Evolutionary conservation across 2,888 invertebrate genomes (phyloP).

Genomic region (Mythimna lalbum): DNA sequence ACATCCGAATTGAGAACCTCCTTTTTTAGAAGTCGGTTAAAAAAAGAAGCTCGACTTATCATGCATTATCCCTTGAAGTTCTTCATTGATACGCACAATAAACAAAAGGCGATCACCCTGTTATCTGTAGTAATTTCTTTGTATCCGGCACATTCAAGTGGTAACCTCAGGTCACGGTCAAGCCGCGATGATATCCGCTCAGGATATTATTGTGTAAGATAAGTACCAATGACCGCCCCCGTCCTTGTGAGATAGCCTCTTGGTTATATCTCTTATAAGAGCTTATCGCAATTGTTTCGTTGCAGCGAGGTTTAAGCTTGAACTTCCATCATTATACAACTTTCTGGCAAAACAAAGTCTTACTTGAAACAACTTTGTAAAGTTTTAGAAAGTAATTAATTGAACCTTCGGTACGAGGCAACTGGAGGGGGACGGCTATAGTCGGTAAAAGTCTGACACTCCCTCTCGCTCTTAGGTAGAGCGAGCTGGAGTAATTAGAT

Average conservation of each 20-base stretch:
- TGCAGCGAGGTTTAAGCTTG: no score
- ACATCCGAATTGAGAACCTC: no score
- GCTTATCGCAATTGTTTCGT: not conserved
- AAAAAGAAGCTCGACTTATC: slow-evolving; percentile 1
- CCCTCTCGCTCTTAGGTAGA: no score
- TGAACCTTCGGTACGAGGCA: no score
- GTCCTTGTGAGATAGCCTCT: slow-evolving; percentile 17
- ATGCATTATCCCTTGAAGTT: slow-evolving; percentile 1
- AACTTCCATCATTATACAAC: slow-evolving; percentile 11
- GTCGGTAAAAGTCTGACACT: no score
- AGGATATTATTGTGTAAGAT: slow-evolving; percentile 1
- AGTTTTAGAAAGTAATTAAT: not conserved
- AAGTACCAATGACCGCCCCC: slow-evolving; percentile 18
- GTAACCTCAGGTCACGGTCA: slow-evolving; percentile 45
- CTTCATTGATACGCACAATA: slow-evolving; percentile 2
- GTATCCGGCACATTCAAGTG: slow-evolving; percentile 12
- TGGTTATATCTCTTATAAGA: not conserved
- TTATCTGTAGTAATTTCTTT: slow-evolving; percentile 42
- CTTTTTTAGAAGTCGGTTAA: no score
- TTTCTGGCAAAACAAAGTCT: not conserved
- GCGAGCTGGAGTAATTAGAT: no score
- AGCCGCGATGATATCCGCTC: slow-evolving; percentile 29
- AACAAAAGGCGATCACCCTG: slow-evolving; percentile 29
- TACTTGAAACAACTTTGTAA: no score
- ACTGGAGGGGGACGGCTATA: no score